Evolutionary conservation across 1,140 invertebrate genomes (phyloP), one percentile per base, ranked within the genome.

Genomic region (Macrotrachela quadricornifera): DNA sequence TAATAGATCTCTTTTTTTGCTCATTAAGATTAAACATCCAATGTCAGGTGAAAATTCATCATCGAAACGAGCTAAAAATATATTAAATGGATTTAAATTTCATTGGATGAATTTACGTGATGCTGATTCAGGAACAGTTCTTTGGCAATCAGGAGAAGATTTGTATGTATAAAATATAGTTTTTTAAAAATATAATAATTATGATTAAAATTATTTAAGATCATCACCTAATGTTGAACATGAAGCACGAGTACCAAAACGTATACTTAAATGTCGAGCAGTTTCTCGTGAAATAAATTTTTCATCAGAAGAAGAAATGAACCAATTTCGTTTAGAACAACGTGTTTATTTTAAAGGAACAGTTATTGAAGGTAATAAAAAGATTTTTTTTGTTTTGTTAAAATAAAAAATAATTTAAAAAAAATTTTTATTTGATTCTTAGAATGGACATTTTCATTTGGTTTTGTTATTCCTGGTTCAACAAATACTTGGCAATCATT

Each of bases 361-460:
- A 61, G 70, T 71, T 55, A 68, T 77, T 55, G 76, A 77, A 73
- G 75, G 74, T 75, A 59, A 50, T 3, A 50, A 16, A 46, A 39
- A 39, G 14, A n/a, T 12, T 16, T 52, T 50, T 50, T 46, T 17
- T 16, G 3, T 50, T 13, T 2, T 38, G 8, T 30, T 6, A 42
- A 16, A 12, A 10, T 14, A 37, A 54, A 18, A 21, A 15, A 57
- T 46, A 51, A 55, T 60, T 59, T 58, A 56, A 74, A 74, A 37
- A 65, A 80, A 77, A 82, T 81, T 0, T 73, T 81, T 52, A 83
- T 81, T 62, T 73, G 86, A 57, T 83, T 88, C 57, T 12, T 56
- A 74, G 88, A 97, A 72, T 99, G 92, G 92, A 85, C 83, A 68
- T 97, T 97, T 71, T 90, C 97, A 66, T 96, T 99, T 78, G 94